Conservation (phyloP, 2,888 invertebrate species). For the Drosophila affinis region DNA sequence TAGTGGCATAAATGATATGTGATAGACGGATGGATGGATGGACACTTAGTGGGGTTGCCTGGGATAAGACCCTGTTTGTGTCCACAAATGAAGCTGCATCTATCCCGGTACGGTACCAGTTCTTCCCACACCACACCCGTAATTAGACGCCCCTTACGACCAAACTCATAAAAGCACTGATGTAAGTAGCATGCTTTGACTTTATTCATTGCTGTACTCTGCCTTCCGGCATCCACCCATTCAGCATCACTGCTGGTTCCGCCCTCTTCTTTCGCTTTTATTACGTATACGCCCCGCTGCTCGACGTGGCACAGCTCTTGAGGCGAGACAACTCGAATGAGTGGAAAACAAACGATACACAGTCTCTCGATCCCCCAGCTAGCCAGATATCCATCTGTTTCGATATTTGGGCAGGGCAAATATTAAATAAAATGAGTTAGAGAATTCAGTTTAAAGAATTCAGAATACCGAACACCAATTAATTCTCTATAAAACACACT, state of each 20-base stretch:
- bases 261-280: conserved; percentile 27
- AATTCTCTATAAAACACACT: neutral
- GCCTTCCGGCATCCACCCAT: neutral
- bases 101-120: conserved; percentile 21
- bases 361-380: neutral
- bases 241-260: conserved; percentile 14
- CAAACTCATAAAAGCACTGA: conserved; percentile 36
- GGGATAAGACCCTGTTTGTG: conserved; percentile 44
- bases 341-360: neutral
- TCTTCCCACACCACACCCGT: conserved; percentile 17
- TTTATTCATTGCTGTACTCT: conserved; percentile 37
- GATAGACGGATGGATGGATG: conserved; percentile 60
- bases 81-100: conserved; percentile 51
- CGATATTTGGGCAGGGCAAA: conserved; percentile 25
- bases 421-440: neutral
- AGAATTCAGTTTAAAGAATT: neutral
- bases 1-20: conserved; percentile 62
- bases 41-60: conserved; percentile 27
- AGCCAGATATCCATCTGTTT: conserved; percentile 27
- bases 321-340: conserved; percentile 23
- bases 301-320: conserved; percentile 45
- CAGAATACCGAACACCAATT: neutral
- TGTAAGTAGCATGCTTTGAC: conserved; percentile 31
- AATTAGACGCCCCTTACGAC: conserved; percentile 48
- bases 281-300: conserved; percentile 63